Conservation (phyloP, 2,797 vertebrate genomes). For the Poecilia gillii region DNA sequence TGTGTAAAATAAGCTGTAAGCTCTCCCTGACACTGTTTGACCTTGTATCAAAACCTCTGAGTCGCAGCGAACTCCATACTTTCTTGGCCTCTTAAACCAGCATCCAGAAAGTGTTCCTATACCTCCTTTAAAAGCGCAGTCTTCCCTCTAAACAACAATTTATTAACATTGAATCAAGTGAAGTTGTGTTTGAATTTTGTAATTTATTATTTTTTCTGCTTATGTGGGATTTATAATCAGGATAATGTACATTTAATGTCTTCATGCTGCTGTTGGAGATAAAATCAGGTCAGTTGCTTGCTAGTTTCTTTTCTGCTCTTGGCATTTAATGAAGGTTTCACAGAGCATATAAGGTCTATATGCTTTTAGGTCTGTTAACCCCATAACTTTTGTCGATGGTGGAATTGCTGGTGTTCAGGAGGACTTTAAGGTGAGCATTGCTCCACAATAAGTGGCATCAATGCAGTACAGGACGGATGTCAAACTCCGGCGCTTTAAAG, state of each 20-base stretch:
- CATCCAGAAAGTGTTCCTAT: neutral
- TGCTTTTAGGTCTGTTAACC: neutral
- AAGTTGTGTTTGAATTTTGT: neutral
- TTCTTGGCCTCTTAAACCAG: neutral
- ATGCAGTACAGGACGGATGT: neutral
- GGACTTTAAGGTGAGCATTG: neutral
- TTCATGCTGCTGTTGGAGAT: neutral
- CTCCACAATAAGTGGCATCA: neutral
- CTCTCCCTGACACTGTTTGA: neutral
- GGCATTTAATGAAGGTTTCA: neutral
- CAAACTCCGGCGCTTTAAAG: neutral
- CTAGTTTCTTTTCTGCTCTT: neutral
- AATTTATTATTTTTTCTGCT: neutral
- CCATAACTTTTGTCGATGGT: neutral
- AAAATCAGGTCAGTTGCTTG: neutral
- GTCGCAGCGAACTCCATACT: neutral
- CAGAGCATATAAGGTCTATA: neutral
- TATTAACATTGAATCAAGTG: neutral
- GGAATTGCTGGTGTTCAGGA: neutral
- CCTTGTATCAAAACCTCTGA: neutral
- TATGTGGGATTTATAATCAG: neutral
- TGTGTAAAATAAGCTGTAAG: neutral
- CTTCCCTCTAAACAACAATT: neutral
- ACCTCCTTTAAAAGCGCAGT: neutral
- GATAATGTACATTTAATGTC: neutral